Conservation (phyloP, 2,888 invertebrate species). For the Hartigia nigra region DNA sequence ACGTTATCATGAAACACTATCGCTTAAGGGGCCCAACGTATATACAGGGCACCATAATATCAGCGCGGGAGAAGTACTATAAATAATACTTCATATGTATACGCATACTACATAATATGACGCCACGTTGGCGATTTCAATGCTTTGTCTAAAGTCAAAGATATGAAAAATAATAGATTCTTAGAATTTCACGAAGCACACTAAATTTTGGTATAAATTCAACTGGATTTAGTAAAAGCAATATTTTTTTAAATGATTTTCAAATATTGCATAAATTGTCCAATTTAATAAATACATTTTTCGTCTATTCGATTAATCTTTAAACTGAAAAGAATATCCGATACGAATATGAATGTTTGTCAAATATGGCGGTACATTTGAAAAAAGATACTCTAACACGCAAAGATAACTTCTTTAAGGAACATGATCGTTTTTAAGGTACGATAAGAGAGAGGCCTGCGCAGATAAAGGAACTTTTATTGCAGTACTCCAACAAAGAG, state of each 20-base stretch:
- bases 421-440: neutral
- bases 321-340: neutral
- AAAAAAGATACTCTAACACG: neutral
- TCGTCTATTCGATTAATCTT: neutral
- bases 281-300: neutral
- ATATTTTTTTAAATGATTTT: neutral
- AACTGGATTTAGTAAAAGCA: neutral
- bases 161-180: neutral
- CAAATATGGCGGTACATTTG: neutral
- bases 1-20: neutral
- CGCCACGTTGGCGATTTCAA: neutral
- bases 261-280: too few species aligned
- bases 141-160: neutral
- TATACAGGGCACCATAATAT: conserved; percentile 14
- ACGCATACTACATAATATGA: neutral
- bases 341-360: neutral
- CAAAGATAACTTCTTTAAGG: neutral
- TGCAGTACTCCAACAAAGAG: neutral
- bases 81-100: conserved; percentile 3
- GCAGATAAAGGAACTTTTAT: neutral
- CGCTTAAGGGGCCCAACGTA: conserved; percentile 1
- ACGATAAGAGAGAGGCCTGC: neutral
- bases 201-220: neutral
- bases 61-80: conserved; percentile 9
- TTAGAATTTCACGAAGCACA: neutral